Base-by-base conservation (phyloP, 2,888 invertebrate genomes). In the Didymodactylos carnosus region DNA sequence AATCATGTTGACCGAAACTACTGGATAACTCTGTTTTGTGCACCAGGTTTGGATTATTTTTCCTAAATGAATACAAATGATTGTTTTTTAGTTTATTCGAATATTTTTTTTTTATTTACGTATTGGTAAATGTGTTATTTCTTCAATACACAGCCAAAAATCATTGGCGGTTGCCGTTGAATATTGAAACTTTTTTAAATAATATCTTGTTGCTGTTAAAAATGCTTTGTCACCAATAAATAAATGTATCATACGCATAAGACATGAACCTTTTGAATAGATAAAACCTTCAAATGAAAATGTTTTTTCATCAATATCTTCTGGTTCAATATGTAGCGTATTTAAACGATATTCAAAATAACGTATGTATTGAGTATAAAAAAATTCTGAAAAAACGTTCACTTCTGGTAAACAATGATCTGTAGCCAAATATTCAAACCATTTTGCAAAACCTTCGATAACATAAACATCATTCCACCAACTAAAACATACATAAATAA, bases 401-500 rank as follows among this genome's bases (percentile, higher is more conserved):
- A 35, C 19, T 62, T 62, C 62, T 10, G 62, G 62, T n/a, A 62
- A 10, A 2, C 29, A 35, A 62, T 62, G 35, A 35, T 62, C 62
- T 35, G 62, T 62, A 35, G 62, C 62, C 35, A 62, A 62, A 35
- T 62, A 62, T 62, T 62, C 62, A 35, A 62, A 62, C 62, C 62
- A 62, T 62, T 62, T 62, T 7, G 62, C 62, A 35, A 62, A 53
- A 62, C 62, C 62, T 62, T 62, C 62, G n/a, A 62, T 35, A 62
- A 62, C 62, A 62, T 62, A 62, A 19, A 62, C 62, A 62, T 62
- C 62, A 62, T 62, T 62, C 62, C 62, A 62, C 62, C 62, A 62
- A 62, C 35, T 29, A 62, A n/a, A n/a, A n/a, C n/a, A n/a, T n/a
- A n/a, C n/a, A n/a, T n/a, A n/a, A n/a, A n/a, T n/a, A n/a, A n/a